Evolutionary conservation across 2,888 invertebrate genomes (phyloP).

Genomic region (Cerceris ruficornis): DNA sequence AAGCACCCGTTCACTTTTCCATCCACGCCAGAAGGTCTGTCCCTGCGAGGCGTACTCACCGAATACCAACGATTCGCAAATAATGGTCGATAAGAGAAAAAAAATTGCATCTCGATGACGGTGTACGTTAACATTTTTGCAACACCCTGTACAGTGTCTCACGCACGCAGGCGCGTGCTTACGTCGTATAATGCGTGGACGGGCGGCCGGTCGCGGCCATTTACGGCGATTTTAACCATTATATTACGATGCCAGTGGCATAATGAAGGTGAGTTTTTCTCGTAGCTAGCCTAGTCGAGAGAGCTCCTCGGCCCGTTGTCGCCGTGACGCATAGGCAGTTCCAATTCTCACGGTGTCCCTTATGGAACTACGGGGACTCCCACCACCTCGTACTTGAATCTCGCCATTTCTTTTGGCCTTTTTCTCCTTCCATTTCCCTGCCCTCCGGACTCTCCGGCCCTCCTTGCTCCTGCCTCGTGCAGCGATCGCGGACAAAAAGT

Average conservation of each 20-base stretch:
- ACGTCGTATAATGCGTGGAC: constrained; percentile 53
- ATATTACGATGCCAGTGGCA: constrained; percentile 78
- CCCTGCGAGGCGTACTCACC: no score
- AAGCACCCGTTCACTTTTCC: no score
- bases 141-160: constrained; percentile 54
- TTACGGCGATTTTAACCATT: constrained; percentile 79
- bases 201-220: constrained; percentile 72
- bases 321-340: constrained; percentile 72
- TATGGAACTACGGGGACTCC: constrained; percentile 71
- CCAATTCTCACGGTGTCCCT: constrained; percentile 80
- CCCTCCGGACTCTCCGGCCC: constrained; percentile 7
- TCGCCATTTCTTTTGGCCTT: constrained; percentile 54
- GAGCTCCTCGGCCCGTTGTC: constrained; percentile 60
- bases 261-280: constrained; percentile 81
- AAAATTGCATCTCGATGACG: constrained; percentile 4
- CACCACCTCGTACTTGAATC: constrained; percentile 61
- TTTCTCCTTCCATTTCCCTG: constrained; percentile 33
- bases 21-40: no score
- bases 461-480: constrained; percentile 21
- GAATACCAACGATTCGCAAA: constrained; percentile 10
- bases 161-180: constrained; percentile 49
- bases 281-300: constrained; percentile 63
- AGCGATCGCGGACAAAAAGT: constrained; percentile 47
- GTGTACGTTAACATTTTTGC: constrained; percentile 44
- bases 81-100: constrained; percentile 2